Evolutionary conservation across 2,888 invertebrate species (phyloP).

Genomic region (Panorpa germanica): DNA sequence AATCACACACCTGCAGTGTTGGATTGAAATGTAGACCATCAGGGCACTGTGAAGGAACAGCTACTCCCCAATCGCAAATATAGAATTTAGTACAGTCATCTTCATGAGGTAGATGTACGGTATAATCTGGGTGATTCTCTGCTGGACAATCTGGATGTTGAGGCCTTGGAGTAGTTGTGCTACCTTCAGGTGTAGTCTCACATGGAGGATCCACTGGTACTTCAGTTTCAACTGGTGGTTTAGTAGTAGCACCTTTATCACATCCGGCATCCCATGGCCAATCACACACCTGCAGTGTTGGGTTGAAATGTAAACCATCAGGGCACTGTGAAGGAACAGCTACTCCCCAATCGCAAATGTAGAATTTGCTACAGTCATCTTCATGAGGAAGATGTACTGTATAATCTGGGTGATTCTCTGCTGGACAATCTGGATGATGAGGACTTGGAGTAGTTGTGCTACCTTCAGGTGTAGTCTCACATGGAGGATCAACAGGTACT

Average conservation of each 20-base stretch:
- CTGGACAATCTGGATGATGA: constrained; percentile 4
- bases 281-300: constrained; percentile 15
- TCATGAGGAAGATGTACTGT: constrained; percentile 15
- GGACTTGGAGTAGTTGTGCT: constrained; percentile 5
- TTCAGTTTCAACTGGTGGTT: constrained; percentile 3
- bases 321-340: constrained; percentile 16
- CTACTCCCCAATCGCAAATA: constrained; percentile 16
- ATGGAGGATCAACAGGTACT: constrained; percentile 2
- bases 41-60: constrained; percentile 15
- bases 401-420: not conserved
- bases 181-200: constrained; percentile 1
- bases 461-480: constrained; percentile 6
- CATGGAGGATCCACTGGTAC: not conserved
- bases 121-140: too few relatives aligned
- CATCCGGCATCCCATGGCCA: constrained; percentile 15
- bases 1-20: constrained; percentile 15
- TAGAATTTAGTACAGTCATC: constrained; percentile 19
- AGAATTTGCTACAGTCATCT: constrained; percentile 18
- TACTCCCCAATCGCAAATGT: constrained; percentile 16
- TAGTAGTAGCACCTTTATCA: constrained; percentile 3
- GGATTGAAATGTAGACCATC: constrained; percentile 16
- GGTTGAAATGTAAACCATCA: constrained; percentile 16
- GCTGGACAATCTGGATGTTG: constrained; percentile 6
- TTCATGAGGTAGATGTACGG: constrained; percentile 18
- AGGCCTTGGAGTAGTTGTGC: constrained; percentile 8